Base-by-base conservation (phyloP, 2,113 vertebrate genomes). In the Empidonax alnorum region DNA sequence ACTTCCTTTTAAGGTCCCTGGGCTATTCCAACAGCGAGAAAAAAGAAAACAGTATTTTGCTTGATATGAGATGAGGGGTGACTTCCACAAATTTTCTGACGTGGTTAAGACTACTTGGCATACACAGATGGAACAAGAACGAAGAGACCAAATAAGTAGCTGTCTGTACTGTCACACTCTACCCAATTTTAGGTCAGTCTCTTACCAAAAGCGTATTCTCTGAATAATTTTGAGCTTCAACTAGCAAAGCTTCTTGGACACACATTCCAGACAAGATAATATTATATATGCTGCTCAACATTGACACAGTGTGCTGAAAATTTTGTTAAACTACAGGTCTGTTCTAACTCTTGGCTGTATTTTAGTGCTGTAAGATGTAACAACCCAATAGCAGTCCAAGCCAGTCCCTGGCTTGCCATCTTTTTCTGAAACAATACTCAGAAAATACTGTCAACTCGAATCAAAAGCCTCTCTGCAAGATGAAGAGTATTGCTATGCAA, bases 251-350 rank as follows among this genome's bases (percentile, higher is more conserved):
- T 74, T 87, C 41, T 76, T 68, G 9, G 44, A 33, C 25, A 77
- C 20, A n/a, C 17, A 76, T 30, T 82, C 59, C 58, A 87, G 41
- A 31, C 4, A 53, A 74, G 23, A 42, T 33, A 37, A 46, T 67
- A 22, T 37, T 67, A 73, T 25, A 66, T 14, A 49, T 0, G 0
- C 31, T 6, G 6, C 22, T 74, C 31, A 35, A 23, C 14, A 74
- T 19, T 2, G 6, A 44, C 46, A 56, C 3, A 0, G 0, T 18
- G 6, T 62, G 47, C 47, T 82, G 35, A 56, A 68, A 49, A 8
- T 6, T 37, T 33, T 75, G 16, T 82, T 75, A n/a, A 66, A 44
- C 25, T 49, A 35, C 8, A 52, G 9, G 9, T 61, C 10, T 52
- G 55, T 44, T 58, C 28, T 41, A 84, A 65, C 9, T 50, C 17